Base-by-base conservation (phyloP, 1,140 invertebrate species). In the Leptopilina clavipes region DNA sequence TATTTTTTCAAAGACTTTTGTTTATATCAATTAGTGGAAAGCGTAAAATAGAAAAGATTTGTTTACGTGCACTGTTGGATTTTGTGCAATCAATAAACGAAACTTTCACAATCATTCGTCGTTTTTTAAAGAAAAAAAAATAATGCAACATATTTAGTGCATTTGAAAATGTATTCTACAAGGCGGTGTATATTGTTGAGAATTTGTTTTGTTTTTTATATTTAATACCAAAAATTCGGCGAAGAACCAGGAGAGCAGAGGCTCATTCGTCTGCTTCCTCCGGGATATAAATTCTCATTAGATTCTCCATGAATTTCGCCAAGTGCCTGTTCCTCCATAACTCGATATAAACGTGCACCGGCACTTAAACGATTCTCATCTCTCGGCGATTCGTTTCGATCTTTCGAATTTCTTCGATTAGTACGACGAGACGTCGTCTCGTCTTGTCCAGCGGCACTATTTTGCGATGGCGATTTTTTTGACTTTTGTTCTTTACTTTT, bases 321-420 rank as follows among this genome's bases (percentile, higher is more conserved):
- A 11, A 90, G 82, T 22, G 86, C 86, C 43, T 88, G 86, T 74
- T 91, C 90, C 74, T 91, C 90, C 74, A 91, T 84, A 1, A 91
- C 86, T 72, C 89, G 83, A 77, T 90, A 91, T 1, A 91, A 80
- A 44, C 87, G 79, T 8, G 89, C 87, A 14, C 87, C 86, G n/a
- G 87, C 84, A 76, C 81, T 86, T 12, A 87, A 75, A 75, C 86
- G 84, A 76, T 86, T 88, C 10, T 88, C 85, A 25, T 83, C 81
- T 10, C 82, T 85, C 44, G 82, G 76, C 9, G 84, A 86, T 18
- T 86, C 85, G 65, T 80, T 82, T 43, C 75, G 79, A 44, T 84
- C 81, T 72, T 82, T 85, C n/a, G 75, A 80, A 10, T 87, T 84
- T 77, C 79, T 84, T 54, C 79, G 80, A 59, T 70, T 43, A 40